Conservation (phyloP, 1,140 invertebrate genomes). For the Macrobrachium nipponense region DNA sequence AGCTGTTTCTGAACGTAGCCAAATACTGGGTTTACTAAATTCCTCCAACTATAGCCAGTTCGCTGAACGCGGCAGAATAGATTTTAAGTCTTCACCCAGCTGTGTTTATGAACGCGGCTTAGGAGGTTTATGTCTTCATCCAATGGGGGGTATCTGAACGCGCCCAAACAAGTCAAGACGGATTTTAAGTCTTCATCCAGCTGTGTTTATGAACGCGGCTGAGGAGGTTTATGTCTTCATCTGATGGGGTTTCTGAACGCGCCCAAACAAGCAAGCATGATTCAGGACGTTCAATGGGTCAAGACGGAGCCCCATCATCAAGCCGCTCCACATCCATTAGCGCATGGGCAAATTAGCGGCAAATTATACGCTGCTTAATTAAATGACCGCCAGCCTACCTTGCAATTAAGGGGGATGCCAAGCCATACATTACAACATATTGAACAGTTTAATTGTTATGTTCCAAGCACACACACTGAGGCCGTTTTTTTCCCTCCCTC, state of each 20-base stretch:
- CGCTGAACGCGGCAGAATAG: too few relatives aligned
- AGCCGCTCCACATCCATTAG: slow-evolving; percentile 40
- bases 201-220: too few relatives aligned
- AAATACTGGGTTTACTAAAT: too few relatives aligned
- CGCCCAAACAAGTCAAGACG: too few relatives aligned
- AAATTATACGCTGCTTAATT: slow-evolving; percentile 56
- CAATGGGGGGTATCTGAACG: too few relatives aligned
- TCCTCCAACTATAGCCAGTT: too few relatives aligned
- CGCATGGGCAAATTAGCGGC: slow-evolving; percentile 46
- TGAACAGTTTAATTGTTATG: slow-evolving; percentile 29
- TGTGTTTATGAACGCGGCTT: too few relatives aligned
- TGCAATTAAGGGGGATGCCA: slow-evolving; percentile 34
- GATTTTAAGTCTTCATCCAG: too few relatives aligned
- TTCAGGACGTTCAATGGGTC: background rate
- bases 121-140: too few relatives aligned
- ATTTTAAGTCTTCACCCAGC: too few relatives aligned
- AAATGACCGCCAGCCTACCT: slow-evolving; percentile 41
- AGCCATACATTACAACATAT: slow-evolving; percentile 43
- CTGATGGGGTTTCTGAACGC: background rate
- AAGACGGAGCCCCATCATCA: slow-evolving; percentile 23
- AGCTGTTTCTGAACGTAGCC: too few relatives aligned
- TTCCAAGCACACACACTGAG: slow-evolving; percentile 26
- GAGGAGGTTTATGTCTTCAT: too few relatives aligned
- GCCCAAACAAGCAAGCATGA: background rate
- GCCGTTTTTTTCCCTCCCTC: background rate